These are phyloP conservation scores for Percopsis transmontana DNA, from an alignment of 2,113 vertebrate species.

Conservation along the genomic window DNA sequence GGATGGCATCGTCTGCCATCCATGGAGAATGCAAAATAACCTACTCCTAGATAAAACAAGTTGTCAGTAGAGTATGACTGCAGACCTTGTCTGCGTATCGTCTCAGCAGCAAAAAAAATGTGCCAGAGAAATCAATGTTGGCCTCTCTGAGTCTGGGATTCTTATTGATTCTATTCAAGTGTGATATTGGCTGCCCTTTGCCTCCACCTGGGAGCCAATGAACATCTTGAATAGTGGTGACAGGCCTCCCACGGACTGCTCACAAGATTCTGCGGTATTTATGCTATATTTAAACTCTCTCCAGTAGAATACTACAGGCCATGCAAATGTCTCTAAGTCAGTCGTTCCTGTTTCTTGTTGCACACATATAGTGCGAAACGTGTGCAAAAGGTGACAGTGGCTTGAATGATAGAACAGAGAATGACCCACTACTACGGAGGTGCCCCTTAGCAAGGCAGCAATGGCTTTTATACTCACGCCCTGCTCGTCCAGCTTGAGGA, in stretches of 20 bases:
- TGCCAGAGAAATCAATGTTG: constrained; percentile 29
- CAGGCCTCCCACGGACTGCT: constrained; percentile 23
- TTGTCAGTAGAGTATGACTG: constrained; percentile 32
- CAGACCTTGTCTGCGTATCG: constrained; percentile 12
- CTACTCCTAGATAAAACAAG: constrained; percentile 30
- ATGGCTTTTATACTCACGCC: constrained; percentile 82
- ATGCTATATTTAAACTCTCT: constrained; percentile 39
- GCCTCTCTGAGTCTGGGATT: constrained; percentile 28
- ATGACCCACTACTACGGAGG: not conserved
- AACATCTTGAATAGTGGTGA: constrained; percentile 21
- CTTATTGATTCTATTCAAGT: constrained; percentile 55
- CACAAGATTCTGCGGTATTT: constrained; percentile 15
- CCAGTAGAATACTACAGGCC: constrained; percentile 8
- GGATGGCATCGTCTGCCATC: constrained; percentile 34
- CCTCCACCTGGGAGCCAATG: constrained; percentile 9
- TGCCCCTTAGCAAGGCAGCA: not conserved
- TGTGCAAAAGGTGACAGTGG: not conserved
- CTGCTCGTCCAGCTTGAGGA: constrained; percentile 96
- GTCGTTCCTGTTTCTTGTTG: too few relatives aligned
- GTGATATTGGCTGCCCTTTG: constrained; percentile 40
- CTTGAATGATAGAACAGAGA: constrained; percentile 3
- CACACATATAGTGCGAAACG: too few relatives aligned
- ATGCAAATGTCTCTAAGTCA: constrained; percentile 13
- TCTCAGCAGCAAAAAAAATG: constrained; percentile 10
- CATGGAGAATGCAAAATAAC: constrained; percentile 45